Evolutionary conservation across 2,888 invertebrate species (phyloP).

Genomic region (Ethmia dodecea): DNA sequence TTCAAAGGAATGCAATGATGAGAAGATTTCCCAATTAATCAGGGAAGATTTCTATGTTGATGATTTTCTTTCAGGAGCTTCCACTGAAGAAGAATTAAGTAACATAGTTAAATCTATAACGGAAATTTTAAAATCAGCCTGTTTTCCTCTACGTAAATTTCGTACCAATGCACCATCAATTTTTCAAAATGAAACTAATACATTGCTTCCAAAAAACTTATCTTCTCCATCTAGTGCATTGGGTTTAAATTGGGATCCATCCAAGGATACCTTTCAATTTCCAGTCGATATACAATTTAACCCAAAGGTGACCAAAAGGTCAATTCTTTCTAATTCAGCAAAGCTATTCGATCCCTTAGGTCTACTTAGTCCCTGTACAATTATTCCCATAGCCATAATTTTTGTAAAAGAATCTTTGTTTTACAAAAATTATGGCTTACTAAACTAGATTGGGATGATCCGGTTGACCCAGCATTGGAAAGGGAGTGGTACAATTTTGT

Average conservation of each 20-base stretch:
- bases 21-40: slow-evolving; percentile 2
- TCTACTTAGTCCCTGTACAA: too few relatives aligned
- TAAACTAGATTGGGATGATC: too few relatives aligned
- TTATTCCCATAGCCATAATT: too few relatives aligned
- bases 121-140: slow-evolving; percentile 2
- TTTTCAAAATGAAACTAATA: not conserved
- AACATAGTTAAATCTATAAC: slow-evolving; percentile 1
- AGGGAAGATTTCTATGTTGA: slow-evolving; percentile 15
- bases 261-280: slow-evolving; percentile 9
- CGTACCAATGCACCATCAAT: slow-evolving; percentile 2
- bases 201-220: not conserved
- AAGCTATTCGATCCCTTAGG: slow-evolving; percentile 6
- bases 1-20: slow-evolving; percentile 5
- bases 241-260: slow-evolving; percentile 14
- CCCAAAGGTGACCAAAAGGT: slow-evolving; percentile 6
- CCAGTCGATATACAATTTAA: not conserved
- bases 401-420: too few relatives aligned
- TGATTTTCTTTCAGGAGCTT: slow-evolving; percentile 11
- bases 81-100: slow-evolving; percentile 1
- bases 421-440: too few relatives aligned
- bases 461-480: too few relatives aligned
- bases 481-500: too few relatives aligned
- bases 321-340: slow-evolving; percentile 4
- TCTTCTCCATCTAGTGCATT: slow-evolving; percentile 5
- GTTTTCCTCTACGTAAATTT: slow-evolving; percentile 9